A percentile compares a stretch with the other conserved stretches of the same genome.
phyloP scores from a whole-genome alignment of 30 jellyfish, hydroid and myxozoan genomes.

The Cassiopea xamachana region DNA sequence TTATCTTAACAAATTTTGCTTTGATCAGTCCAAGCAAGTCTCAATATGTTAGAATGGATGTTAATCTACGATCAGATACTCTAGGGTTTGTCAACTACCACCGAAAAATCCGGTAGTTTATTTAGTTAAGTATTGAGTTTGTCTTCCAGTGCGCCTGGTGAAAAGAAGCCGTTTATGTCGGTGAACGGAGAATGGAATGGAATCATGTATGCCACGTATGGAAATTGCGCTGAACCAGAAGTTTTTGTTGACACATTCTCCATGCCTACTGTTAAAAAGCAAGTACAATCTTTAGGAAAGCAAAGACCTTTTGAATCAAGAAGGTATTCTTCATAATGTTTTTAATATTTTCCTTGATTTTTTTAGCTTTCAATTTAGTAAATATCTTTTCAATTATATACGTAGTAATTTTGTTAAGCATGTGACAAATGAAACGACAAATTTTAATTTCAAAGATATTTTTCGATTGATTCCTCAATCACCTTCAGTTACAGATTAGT shows the following conservation, averaged over 20 bases:
- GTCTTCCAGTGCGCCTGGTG: slow-evolving; percentile 85
- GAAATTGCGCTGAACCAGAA: slow-evolving; percentile 75
- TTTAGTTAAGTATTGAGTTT: background rate
- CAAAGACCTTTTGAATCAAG: slow-evolving; percentile 88
- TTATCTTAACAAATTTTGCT: too few species aligned
- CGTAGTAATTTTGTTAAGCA: too few species aligned
- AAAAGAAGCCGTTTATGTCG: slow-evolving; percentile 87
- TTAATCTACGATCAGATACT: too few species aligned
- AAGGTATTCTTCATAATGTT: slow-evolving; percentile 1
- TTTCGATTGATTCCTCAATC: too few species aligned
- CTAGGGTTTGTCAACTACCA: too few species aligned
- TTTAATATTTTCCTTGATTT: background rate
- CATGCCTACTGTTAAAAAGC: slow-evolving; percentile 88
- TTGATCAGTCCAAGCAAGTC: too few species aligned
- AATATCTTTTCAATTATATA: too few species aligned
- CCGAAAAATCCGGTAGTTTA: background rate
- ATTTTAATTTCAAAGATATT: too few species aligned
- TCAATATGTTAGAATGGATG: too few species aligned
- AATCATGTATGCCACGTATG: slow-evolving; percentile 82
- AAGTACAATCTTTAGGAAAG: slow-evolving; percentile 70
- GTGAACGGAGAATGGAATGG: slow-evolving; percentile 99
- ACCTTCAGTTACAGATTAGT: too few species aligned
- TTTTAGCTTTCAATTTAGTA: background rate
- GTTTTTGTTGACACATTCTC: slow-evolving; percentile 88
- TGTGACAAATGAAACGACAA: too few species aligned